Base-by-base conservation (phyloP, 2,797 vertebrate species). In the Pagetopsis macropterus region DNA sequence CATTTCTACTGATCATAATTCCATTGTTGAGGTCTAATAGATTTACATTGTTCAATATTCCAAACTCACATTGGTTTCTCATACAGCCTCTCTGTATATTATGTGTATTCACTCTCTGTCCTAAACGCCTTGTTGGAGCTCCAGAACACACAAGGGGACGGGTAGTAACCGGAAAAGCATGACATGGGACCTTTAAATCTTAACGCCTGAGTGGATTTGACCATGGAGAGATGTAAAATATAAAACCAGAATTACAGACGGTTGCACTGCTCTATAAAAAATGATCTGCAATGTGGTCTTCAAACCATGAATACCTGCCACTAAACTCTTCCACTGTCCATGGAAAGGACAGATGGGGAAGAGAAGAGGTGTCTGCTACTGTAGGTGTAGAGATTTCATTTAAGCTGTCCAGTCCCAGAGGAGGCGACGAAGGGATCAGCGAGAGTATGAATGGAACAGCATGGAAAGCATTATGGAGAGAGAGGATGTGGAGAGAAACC, bases 391-490 rank as follows among this genome's bases (percentile, higher is more conserved):
- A 74, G 84, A 88, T 85, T 83, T 75, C 21, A 87, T 78, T 81
- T 54, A 79, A 82, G 76, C 70, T 70, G 56, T 71, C 75, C 64
- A 65, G 70, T 65, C 78, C 77, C 41, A 0, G 62, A 79, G 74
- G 77, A 84, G 65, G 73, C 59, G 5, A 69, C 2, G 43, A 21
- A 65, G 57, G 57, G 73, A 80, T 72, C 78, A 69, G 65, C 44
- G 31, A 65, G 52, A 76, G 75, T 60, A 79, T 83, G 75, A 88
- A 87, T 76, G 84, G 76, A 90, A 79, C 68, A 70, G 83, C 75
- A 90, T 79, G 81, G 86, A 89, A 90, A 85, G 87, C 78, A 84
- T 81, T 65, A 74, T 80, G 31, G 41, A 62, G 72, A 55, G 50
- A 74, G 51, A 61, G 23, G 52, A 65, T 61, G 31, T 45, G 62